phyloP scores from a whole-genome alignment of 2,113 vertebrate genomes.

The Turnix velox region DNA sequence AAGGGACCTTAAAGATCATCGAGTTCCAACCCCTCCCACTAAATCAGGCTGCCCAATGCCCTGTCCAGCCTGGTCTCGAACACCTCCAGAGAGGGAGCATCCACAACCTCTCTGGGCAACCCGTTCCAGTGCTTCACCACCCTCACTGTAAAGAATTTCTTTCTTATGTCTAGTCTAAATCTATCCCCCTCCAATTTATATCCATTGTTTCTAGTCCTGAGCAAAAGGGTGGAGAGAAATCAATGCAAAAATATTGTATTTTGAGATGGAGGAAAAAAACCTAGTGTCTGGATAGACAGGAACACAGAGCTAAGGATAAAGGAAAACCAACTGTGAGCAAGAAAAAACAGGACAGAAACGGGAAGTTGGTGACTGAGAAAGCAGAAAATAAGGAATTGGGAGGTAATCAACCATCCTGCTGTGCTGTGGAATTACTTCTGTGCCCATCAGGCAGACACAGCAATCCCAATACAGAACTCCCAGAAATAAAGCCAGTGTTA shows the following conservation, averaged over 20 bases:
- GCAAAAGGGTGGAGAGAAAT: too few relatives aligned
- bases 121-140: too few relatives aligned
- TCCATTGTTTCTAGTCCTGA: too few relatives aligned
- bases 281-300: background rate
- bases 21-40: too few relatives aligned
- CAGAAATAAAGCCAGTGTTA: background rate
- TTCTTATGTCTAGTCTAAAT: too few relatives aligned
- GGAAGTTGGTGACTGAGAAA: background rate
- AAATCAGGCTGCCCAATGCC: too few relatives aligned
- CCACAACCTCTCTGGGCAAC: too few relatives aligned
- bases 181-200: too few relatives aligned
- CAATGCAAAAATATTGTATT: background rate
- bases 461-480: background rate
- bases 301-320: background rate
- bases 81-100: too few relatives aligned
- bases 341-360: background rate
- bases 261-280: background rate
- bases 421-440: background rate
- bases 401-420: background rate
- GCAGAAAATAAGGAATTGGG: background rate
- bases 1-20: too few relatives aligned
- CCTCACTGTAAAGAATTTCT: too few relatives aligned
- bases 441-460: fast-evolving
- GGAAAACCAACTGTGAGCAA: background rate
- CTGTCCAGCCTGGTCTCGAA: too few relatives aligned